phyloP scores from a whole-genome alignment of 2,113 vertebrate genomes.

The Nerophis lumbriciformis region DNA sequence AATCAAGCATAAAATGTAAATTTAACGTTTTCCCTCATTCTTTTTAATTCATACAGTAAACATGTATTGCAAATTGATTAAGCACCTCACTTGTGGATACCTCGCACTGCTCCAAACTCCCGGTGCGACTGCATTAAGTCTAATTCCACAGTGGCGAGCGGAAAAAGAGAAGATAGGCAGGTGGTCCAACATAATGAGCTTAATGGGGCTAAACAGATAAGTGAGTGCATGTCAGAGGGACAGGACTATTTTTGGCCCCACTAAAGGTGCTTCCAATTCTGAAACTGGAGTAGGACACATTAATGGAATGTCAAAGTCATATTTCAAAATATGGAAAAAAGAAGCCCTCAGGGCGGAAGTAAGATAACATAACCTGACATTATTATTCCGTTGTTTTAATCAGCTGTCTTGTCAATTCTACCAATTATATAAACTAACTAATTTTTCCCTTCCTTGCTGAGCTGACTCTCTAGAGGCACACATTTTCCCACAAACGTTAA shows the following conservation, averaged over 20 bases:
- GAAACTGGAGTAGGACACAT: slow-evolving; percentile 17
- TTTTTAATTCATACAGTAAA: background rate
- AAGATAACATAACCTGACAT: background rate
- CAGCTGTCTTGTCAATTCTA: background rate
- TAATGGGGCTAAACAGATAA: slow-evolving; percentile 64
- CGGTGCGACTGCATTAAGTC: slow-evolving; percentile 3
- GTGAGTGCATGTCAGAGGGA: slow-evolving; percentile 49
- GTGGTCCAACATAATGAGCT: slow-evolving; percentile 66
- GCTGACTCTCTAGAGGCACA: background rate
- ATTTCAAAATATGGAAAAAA: slow-evolving; percentile 11
- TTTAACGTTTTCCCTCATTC: background rate
- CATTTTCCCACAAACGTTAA: slow-evolving; percentile 11
- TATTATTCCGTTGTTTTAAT: background rate
- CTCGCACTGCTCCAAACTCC: background rate
- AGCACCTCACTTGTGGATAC: background rate
- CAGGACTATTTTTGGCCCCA: slow-evolving; percentile 53
- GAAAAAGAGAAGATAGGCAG: slow-evolving; percentile 45
- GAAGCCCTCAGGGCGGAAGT: background rate
- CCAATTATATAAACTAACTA: background rate
- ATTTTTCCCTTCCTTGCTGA: background rate
- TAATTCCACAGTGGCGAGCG: slow-evolving; percentile 19
- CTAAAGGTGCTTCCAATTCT: slow-evolving; percentile 47
- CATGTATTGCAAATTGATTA: too few species aligned
- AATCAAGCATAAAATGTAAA: slow-evolving; percentile 1
- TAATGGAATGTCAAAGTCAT: slow-evolving; percentile 11